Percentiles rank a stretch among this genome's conserved stretches.
These are phyloP conservation scores for Orthosia incerta DNA, from an alignment of 2,888 invertebrate species.

Conservation along the genomic window DNA sequence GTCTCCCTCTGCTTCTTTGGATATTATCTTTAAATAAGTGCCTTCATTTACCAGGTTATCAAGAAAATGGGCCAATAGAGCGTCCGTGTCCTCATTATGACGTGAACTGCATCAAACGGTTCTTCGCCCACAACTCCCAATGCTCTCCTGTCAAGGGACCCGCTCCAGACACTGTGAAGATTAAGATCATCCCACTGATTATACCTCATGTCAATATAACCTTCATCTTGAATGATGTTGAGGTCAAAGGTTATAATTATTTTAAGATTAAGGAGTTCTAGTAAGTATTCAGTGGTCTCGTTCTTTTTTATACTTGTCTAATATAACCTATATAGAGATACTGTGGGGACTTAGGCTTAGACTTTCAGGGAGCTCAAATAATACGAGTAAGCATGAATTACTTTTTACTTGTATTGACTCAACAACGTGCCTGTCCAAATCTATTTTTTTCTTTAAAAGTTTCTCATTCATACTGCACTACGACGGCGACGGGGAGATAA, in stretches of 20 bases:
- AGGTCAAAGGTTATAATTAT: constrained; percentile 65
- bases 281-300: constrained; percentile 52
- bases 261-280: constrained; percentile 71
- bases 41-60: constrained; percentile 2
- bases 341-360: no score
- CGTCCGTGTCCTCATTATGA: constrained; percentile 64
- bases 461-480: no score
- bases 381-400: no score
- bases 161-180: constrained; percentile 43
- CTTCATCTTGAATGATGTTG: constrained; percentile 38
- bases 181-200: constrained; percentile 35
- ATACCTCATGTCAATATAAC: constrained; percentile 66
- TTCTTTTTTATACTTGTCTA: no score
- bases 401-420: no score
- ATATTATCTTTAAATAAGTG: no score
- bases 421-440: no score
- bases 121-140: constrained; percentile 53
- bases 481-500: no score
- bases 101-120: constrained; percentile 64
- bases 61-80: constrained; percentile 15
- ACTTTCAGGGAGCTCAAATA: no score
- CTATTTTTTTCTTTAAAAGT: no score
- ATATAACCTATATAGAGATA: no score
- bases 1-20: no score
- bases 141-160: constrained; percentile 56